phyloP scores from a whole-genome alignment of 2,797 vertebrate genomes.

The Manis javanica region DNA sequence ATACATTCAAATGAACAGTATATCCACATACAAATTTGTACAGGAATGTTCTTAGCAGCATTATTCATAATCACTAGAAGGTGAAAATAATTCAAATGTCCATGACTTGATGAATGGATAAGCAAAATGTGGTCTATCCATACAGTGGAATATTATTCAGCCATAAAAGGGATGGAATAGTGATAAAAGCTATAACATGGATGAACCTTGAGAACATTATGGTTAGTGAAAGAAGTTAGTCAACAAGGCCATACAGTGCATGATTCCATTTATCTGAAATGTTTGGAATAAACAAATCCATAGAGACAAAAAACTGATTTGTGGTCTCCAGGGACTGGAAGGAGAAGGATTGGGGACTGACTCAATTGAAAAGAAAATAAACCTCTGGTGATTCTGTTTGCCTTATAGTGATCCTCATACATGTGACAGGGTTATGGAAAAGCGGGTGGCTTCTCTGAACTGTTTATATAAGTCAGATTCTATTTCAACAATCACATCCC shows the following conservation, averaged over 20 bases:
- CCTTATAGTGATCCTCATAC: not conserved
- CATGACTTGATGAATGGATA: not conserved
- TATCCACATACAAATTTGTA: not conserved
- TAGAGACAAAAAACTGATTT: not conserved
- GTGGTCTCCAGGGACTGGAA: not conserved
- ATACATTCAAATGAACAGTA: not conserved
- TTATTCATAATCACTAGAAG: not conserved
- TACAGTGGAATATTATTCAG: not conserved
- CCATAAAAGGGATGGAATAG: not conserved
- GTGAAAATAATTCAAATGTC: not conserved
- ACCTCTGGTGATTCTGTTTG: not conserved
- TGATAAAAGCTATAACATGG: not conserved
- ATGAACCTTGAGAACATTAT: not conserved
- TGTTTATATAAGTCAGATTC: not conserved
- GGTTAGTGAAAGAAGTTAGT: not conserved
- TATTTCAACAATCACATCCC: not conserved
- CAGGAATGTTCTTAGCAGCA: not conserved
- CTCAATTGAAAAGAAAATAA: not conserved
- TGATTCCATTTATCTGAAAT: not conserved
- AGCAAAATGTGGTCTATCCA: not conserved
- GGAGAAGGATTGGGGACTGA: not conserved
- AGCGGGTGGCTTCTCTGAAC: not conserved
- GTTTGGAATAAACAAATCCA: not conserved
- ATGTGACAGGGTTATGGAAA: not conserved
- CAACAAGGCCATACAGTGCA: not conserved